phyloP scores from a whole-genome alignment of 2,113 vertebrate species.

The Benitochromis conjunctus region DNA sequence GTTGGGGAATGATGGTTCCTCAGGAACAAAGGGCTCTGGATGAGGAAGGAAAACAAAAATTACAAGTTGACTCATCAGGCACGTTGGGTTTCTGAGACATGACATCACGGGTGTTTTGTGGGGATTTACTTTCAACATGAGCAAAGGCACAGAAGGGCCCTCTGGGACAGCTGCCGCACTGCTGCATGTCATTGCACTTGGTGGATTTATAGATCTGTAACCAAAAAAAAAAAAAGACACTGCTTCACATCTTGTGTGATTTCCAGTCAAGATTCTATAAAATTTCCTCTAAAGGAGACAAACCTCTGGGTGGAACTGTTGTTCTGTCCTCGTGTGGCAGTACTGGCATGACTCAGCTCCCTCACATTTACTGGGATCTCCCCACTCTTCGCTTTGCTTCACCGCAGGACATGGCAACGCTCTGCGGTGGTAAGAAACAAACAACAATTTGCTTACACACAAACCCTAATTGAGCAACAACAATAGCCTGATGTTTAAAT shows the following conservation, averaged over 20 bases:
- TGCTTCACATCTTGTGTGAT: not conserved
- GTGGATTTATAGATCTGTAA: constrained; percentile 95
- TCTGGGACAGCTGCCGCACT: constrained; percentile 93
- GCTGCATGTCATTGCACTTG: constrained; percentile 99
- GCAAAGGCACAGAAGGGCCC: constrained; percentile 99
- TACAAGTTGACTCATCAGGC: not conserved
- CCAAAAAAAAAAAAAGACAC: not conserved
- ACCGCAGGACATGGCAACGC: constrained; percentile 92
- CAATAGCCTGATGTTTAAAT: not conserved
- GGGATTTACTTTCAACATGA: constrained; percentile 89
- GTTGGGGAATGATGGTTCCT: constrained; percentile 80
- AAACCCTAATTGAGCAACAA: not conserved
- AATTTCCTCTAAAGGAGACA: not conserved
- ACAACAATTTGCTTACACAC: not conserved
- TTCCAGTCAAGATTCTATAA: not conserved
- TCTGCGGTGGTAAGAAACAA: constrained; percentile 50
- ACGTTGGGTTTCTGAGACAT: not conserved
- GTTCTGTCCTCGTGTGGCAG: constrained; percentile 95
- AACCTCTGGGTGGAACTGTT: constrained; percentile 98
- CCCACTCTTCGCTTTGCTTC: constrained; percentile 97
- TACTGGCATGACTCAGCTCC: constrained; percentile 91
- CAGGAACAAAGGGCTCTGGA: constrained; percentile 78
- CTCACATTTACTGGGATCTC: constrained; percentile 97
- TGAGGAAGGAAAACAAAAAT: not conserved
- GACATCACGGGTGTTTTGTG: not conserved